Percentiles rank a stretch among this genome's conserved stretches.
phyloP scores from a whole-genome alignment of 2,113 vertebrate species.

The Ptychochromis oligacanthus region DNA sequence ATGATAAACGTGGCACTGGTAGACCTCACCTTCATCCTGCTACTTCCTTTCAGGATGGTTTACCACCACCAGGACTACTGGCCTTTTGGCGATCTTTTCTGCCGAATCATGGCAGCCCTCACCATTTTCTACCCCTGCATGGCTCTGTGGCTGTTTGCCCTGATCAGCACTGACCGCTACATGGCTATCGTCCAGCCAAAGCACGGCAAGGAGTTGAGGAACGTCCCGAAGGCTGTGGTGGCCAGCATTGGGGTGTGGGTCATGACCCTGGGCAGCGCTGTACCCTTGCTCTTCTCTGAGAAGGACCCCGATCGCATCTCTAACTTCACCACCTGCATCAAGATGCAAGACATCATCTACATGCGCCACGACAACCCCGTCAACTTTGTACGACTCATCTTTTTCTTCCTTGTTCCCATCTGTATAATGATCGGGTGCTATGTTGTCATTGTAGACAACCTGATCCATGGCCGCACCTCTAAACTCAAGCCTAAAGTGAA shows the following conservation, averaged over 20 bases:
- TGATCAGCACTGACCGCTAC: constrained; percentile 94
- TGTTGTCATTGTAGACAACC: constrained; percentile 88
- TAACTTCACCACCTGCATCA: constrained; percentile 88
- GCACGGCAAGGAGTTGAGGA: constrained; percentile 90
- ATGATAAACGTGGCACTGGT: constrained; percentile 96
- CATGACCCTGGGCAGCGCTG: constrained; percentile 86
- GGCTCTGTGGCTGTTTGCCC: constrained; percentile 92
- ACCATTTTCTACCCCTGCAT: constrained; percentile 94
- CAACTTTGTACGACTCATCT: constrained; percentile 86
- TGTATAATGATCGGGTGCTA: constrained; percentile 94
- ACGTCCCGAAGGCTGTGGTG: constrained; percentile 87
- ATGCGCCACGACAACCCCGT: constrained; percentile 82
- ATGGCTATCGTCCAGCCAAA: constrained; percentile 95
- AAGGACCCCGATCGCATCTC: constrained; percentile 83
- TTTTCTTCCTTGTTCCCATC: constrained; percentile 92
- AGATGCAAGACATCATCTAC: constrained; percentile 90
- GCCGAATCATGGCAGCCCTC: constrained; percentile 85
- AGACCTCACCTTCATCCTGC: constrained; percentile 88
- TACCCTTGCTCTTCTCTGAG: constrained; percentile 83
- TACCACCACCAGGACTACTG: constrained; percentile 86
- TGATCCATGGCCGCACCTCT: constrained; percentile 88
- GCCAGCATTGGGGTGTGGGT: constrained; percentile 87
- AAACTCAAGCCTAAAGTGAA: constrained; percentile 95
- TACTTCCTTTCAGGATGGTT: constrained; percentile 89
- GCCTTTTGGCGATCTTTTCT: constrained; percentile 90